A percentile compares a stretch with the other conserved stretches of the same genome.
These are phyloP conservation scores for Andrena bucephala DNA, from an alignment of 2,888 invertebrate genomes.

Conservation along the genomic window DNA sequence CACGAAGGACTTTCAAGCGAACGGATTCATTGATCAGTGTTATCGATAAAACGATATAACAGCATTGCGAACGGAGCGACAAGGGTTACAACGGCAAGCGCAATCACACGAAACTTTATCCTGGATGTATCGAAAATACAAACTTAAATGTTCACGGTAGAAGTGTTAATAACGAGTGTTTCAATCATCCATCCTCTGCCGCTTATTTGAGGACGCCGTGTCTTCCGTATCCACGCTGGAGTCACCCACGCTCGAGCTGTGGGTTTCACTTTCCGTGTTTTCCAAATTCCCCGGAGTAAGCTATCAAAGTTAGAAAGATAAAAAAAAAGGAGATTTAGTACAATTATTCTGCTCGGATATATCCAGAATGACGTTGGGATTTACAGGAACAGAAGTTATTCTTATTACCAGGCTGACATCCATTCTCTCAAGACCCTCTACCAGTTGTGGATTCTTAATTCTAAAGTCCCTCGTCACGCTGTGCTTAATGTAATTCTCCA, in stretches of 20 bases:
- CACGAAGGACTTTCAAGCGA: background rate
- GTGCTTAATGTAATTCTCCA: slow-evolving; percentile 87
- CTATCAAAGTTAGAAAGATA: slow-evolving; percentile 2
- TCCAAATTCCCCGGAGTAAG: slow-evolving; percentile 6
- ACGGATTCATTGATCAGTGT: background rate
- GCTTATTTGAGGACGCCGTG: slow-evolving; percentile 12
- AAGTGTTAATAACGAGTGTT: background rate
- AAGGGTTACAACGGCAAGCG: background rate
- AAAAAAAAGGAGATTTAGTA: background rate
- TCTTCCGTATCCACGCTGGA: background rate
- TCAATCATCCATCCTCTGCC: slow-evolving; percentile 20
- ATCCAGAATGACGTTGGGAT: too few relatives aligned
- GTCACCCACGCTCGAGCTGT: background rate
- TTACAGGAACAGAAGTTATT: background rate
- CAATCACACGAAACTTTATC: background rate
- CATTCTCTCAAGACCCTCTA: slow-evolving; percentile 86
- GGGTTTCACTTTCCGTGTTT: slow-evolving; percentile 1
- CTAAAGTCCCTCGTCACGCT: slow-evolving; percentile 89
- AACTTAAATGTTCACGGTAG: background rate
- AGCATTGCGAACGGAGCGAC: background rate
- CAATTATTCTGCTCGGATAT: background rate
- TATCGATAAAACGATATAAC: background rate
- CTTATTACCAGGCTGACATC: slow-evolving; percentile 78
- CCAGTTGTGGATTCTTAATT: slow-evolving; percentile 86
- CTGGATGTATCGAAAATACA: background rate